Conservation (phyloP, 2,797 vertebrate genomes). For the Poeciliopsis infans region DNA sequence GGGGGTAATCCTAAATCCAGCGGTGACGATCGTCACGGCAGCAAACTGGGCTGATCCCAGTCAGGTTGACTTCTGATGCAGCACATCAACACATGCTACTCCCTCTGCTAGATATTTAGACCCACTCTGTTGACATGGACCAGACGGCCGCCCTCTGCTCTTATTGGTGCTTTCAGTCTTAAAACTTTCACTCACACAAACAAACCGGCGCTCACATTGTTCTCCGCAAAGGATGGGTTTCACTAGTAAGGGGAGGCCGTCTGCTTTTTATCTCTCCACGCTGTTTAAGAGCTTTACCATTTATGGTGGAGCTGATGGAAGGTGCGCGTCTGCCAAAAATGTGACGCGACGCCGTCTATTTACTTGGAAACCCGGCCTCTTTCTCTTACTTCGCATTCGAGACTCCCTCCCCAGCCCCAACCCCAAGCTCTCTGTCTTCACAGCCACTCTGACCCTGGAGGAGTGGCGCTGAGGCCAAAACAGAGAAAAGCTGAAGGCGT, state of each 20-base stretch:
- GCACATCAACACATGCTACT: constrained; percentile 8
- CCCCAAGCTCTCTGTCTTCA: constrained; percentile 4
- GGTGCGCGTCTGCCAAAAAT: constrained; percentile 76
- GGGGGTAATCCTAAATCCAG: background rate
- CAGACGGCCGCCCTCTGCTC: constrained; percentile 28
- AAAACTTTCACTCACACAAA: constrained; percentile 24
- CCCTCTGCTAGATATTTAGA: constrained; percentile 23
- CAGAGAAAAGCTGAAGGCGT: constrained; percentile 13
- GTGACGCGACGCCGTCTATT: constrained; percentile 66
- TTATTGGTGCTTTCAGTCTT: constrained; percentile 30
- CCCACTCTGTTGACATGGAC: constrained; percentile 30
- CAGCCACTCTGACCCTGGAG: background rate
- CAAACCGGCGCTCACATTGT: background rate
- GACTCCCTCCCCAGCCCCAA: constrained; percentile 14
- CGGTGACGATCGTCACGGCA: background rate
- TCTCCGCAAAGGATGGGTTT: constrained; percentile 14
- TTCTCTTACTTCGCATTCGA: constrained; percentile 48
- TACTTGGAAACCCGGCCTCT: constrained; percentile 59
- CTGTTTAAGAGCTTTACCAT: constrained; percentile 75
- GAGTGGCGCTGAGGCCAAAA: background rate
- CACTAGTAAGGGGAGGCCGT: constrained; percentile 49
- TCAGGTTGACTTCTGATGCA: background rate
- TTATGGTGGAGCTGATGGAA: constrained; percentile 81
- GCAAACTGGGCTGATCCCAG: background rate
- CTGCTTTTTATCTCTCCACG: constrained; percentile 67